phyloP scores from a whole-genome alignment of 2,888 invertebrate genomes.

The Gandaritis pyraliata region DNA sequence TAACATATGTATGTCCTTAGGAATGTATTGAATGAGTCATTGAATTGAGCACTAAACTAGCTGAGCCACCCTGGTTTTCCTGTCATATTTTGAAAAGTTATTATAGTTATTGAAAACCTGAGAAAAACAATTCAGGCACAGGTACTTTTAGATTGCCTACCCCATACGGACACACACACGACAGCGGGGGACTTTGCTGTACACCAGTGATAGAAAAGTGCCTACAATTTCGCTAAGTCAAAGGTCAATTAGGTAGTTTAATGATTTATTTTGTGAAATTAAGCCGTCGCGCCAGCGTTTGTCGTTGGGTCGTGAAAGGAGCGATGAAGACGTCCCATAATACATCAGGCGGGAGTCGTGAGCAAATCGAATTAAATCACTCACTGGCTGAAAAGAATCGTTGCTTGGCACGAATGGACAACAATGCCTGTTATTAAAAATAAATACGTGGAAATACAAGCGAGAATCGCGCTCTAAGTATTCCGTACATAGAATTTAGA shows the following conservation, averaged over 20 bases:
- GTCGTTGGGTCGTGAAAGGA: slow-evolving; percentile 48
- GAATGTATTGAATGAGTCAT: no score
- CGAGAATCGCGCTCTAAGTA: background rate
- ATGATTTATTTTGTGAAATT: slow-evolving; percentile 43
- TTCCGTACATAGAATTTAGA: background rate
- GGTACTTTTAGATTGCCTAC: no score
- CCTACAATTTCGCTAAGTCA: background rate
- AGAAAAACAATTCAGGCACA: no score
- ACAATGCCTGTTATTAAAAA: slow-evolving; percentile 81
- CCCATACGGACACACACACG: no score
- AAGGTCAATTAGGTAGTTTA: background rate
- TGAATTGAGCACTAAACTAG: no score
- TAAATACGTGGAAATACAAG: slow-evolving; percentile 9
- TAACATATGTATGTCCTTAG: no score
- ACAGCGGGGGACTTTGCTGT: no score
- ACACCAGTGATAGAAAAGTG: no score
- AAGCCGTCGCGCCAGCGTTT: slow-evolving; percentile 41
- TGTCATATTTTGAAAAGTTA: no score
- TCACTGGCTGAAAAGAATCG: slow-evolving; percentile 79
- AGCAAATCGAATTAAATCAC: slow-evolving; percentile 78
- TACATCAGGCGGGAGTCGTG: slow-evolving; percentile 66
- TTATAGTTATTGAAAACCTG: no score
- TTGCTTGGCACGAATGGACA: slow-evolving; percentile 79
- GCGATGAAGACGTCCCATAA: slow-evolving; percentile 65
- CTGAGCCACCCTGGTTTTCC: no score